Evolutionary conservation across 2,113 vertebrate species (phyloP).

Genomic region (Pomatostomus ruficeps): DNA sequence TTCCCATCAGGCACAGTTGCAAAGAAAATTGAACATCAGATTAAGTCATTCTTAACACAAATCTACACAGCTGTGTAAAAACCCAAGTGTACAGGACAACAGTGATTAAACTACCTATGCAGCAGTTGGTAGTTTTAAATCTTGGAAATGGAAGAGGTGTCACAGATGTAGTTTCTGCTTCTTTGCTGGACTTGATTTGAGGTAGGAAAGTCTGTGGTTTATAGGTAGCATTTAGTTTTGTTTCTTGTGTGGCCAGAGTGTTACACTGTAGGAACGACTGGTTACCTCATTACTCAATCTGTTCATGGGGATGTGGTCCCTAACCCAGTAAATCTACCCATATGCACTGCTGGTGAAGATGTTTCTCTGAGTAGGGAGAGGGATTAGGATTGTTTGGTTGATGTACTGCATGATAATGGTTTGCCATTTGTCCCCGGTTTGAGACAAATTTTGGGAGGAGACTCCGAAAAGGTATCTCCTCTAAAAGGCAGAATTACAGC

Average conservation of each 20-base stretch:
- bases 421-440: too few relatives aligned
- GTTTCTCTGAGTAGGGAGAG: background rate
- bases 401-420: background rate
- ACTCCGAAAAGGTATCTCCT: too few relatives aligned
- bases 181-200: background rate
- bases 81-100: background rate
- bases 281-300: rapidly evolving
- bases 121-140: background rate
- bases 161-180: background rate
- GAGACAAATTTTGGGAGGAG: too few relatives aligned
- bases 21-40: background rate
- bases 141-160: background rate
- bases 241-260: background rate
- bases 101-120: background rate
- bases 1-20: background rate
- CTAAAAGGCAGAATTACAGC: too few relatives aligned
- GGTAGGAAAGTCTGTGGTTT: background rate
- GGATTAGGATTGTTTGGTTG: background rate
- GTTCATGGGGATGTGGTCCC: background rate
- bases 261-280: background rate
- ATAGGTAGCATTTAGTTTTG: background rate
- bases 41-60: background rate
- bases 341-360: background rate
- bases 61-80: background rate
- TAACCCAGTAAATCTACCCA: too few relatives aligned